Evolutionary conservation across 2,113 vertebrate species (phyloP), one percentile per base, ranked within the genome.

Genomic region (Lepus europaeus): DNA sequence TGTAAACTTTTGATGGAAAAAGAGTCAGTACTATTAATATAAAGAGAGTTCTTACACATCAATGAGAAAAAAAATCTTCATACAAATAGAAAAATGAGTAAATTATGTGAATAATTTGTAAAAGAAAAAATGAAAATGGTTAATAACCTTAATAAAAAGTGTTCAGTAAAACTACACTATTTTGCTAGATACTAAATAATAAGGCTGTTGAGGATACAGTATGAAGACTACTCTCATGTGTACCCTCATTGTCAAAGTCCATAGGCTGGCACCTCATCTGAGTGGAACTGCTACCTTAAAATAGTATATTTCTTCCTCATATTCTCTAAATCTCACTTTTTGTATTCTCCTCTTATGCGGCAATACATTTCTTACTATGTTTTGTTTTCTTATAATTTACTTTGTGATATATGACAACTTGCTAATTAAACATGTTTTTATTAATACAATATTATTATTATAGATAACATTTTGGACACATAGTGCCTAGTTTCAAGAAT

Each of bases 81-180:
- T 25, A 59, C 25, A 86, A 74, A 39, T 36, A 91, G 39, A 76
- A 80, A 81, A 91, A 84, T 84, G 12, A 96, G 22, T 17, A 94
- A 87, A 81, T 17, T 1, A 20, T 10, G 89, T 93, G 27, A 70
- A 84, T 31, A 84, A 66, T 69, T 96, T 25, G 89, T 87, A 89
- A 88, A 93, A 84, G 23, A 70, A 45, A 27, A 66, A 95, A 94
- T 88, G 3, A 12, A 96, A 82, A 82, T 87, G 36, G 22, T 83
- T 91, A 94, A 86, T 39, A 89, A 90, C 77, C 2, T 31, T 68
- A 86, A 80, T 9, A 91, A 72, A 56, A 89, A 33, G 6, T 74
- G 33, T 82, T 95, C 12, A 82, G 53, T 4, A 12, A 89, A 95
- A 73, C 22, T 82, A 89, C 45, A 45, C 7, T 45, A 45, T 45